Conservation (phyloP, 2,113 vertebrate species). For the Delphinus delphis region DNA sequence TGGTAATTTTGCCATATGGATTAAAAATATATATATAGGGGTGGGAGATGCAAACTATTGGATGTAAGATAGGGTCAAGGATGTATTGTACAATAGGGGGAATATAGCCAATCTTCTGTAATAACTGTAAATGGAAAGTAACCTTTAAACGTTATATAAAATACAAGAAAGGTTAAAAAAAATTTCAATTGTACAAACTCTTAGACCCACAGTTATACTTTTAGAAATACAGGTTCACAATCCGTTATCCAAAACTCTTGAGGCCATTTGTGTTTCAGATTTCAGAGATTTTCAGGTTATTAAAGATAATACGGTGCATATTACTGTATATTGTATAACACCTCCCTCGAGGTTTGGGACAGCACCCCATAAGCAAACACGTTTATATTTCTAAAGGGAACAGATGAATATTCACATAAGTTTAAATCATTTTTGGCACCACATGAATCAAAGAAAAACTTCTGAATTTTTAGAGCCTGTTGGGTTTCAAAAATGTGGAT, state of each 20-base stretch:
- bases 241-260: background rate
- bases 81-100: background rate
- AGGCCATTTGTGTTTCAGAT: background rate
- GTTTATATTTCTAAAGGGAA: background rate
- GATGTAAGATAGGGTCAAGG: background rate
- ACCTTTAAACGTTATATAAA: no score
- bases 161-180: background rate
- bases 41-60: background rate
- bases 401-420: background rate
- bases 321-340: background rate
- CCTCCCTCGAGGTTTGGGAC: background rate
- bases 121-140: background rate
- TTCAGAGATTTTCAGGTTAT: background rate
- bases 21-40: background rate
- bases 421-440: background rate
- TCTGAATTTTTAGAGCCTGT: background rate
- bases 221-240: background rate
- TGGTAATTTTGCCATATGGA: background rate
- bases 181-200: background rate
- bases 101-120: no score
- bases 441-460: background rate
- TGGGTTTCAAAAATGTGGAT: constrained; percentile 34
- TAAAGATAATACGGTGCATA: background rate
- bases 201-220: background rate
- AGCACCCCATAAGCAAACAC: background rate